phyloP scores from a whole-genome alignment of 1,140 invertebrate genomes.

The Halictus rubicundus region DNA sequence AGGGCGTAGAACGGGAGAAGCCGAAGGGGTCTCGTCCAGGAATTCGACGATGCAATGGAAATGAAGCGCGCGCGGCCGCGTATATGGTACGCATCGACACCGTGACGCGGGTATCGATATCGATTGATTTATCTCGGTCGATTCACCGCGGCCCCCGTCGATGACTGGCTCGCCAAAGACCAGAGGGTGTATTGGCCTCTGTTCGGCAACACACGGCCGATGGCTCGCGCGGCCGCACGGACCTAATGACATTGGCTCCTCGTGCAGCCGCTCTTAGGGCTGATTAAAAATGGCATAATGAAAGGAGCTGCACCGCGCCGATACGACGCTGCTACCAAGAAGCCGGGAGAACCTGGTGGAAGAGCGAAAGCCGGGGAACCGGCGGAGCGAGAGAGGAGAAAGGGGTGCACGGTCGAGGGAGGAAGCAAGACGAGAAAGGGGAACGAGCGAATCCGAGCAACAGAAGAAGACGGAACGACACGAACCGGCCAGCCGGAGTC shows the following conservation, averaged over 20 bases:
- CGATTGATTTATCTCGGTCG: conserved; percentile 75
- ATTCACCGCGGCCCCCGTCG: conserved; percentile 50
- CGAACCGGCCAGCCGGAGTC: conserved; percentile 22
- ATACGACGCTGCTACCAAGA: conserved; percentile 67
- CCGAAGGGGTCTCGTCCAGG: conserved; percentile 24
- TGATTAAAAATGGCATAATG: conserved; percentile 78
- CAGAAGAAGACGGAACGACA: conserved; percentile 15
- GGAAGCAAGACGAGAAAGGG: conserved; percentile 23
- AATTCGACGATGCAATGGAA: conserved; percentile 61
- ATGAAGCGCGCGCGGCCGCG: conserved; percentile 52
- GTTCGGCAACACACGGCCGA: no score
- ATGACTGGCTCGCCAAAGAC: conserved; percentile 38
- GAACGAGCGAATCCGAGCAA: conserved; percentile 8
- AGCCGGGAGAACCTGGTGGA: conserved; percentile 37
- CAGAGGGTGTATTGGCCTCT: conserved; percentile 43
- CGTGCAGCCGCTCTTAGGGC: conserved; percentile 53
- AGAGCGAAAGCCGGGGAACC: conserved; percentile 14
- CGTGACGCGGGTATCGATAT: conserved; percentile 72
- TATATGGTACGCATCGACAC: conserved; percentile 54
- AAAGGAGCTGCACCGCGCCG: conserved; percentile 66
- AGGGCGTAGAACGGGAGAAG: neutral
- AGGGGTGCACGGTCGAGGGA: neutral
- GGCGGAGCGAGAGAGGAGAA: conserved; percentile 8
- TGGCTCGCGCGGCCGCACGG: neutral
- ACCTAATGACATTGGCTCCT: conserved; percentile 63